These are phyloP conservation scores for Sebastes schlegelii DNA, from an alignment of 2,113 vertebrate species.

Conservation along the genomic window DNA sequence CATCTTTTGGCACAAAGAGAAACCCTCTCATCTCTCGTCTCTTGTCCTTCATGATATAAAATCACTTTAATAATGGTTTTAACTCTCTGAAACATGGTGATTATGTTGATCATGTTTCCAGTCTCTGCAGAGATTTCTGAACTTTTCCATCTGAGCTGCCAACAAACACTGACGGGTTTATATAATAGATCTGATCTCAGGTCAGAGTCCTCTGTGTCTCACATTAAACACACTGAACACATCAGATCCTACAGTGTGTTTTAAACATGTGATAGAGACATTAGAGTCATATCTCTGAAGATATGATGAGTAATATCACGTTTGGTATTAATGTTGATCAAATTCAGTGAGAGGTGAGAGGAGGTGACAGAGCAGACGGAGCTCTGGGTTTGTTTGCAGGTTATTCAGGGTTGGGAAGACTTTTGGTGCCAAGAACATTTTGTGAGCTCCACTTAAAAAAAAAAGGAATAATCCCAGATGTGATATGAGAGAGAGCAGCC, in stretches of 20 bases:
- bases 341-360: background rate
- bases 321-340: no score
- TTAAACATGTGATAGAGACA: no score
- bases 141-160: no score
- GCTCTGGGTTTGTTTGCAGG: background rate
- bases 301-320: background rate
- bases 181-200: background rate
- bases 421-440: conserved; percentile 7
- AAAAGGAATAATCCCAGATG: no score
- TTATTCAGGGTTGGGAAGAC: background rate
- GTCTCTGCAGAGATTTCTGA: no score
- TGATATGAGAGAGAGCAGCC: background rate
- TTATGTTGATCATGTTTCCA: background rate
- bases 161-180: background rate
- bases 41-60: background rate
- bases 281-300: background rate
- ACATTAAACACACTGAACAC: no score
- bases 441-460: background rate
- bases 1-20: background rate
- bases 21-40: background rate
- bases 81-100: no score
- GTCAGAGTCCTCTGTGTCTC: no score
- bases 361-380: background rate
- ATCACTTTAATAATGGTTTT: background rate
- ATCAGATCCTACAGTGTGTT: no score